Evolutionary conservation across 2,888 invertebrate species (phyloP).

Genomic region (Trachelus stipa): DNA sequence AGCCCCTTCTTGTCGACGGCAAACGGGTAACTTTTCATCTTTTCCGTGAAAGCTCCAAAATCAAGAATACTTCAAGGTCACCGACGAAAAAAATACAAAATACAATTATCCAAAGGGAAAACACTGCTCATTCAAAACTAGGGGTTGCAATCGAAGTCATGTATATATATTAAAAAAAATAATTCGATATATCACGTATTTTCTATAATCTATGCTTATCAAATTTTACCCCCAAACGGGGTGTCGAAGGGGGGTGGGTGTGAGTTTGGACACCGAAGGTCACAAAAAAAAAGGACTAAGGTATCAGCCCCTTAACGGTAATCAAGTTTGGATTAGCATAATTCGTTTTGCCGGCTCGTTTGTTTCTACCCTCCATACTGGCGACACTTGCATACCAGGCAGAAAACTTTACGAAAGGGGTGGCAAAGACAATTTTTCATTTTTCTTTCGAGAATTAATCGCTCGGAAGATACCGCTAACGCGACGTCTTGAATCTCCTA

Average conservation of each 20-base stretch:
- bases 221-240: background rate
- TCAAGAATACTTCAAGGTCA: background rate
- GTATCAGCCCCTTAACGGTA: conserved; percentile 16
- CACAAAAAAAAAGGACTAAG: background rate
- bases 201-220: background rate
- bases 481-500: background rate
- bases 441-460: background rate
- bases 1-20: background rate
- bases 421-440: background rate
- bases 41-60: background rate
- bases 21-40: background rate
- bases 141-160: background rate
- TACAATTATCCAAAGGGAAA: background rate
- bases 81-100: background rate
- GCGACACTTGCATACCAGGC: background rate
- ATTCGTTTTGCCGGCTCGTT: conserved; percentile 22
- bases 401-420: background rate
- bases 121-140: background rate
- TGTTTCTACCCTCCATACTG: conserved; percentile 12
- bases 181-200: background rate
- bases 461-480: background rate
- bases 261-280: background rate
- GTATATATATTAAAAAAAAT: background rate
- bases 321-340: conserved; percentile 21
- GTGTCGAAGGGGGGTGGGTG: background rate